Evolutionary conservation across 2,888 invertebrate species (phyloP).

Genomic region (Chloroclystis v-ata): DNA sequence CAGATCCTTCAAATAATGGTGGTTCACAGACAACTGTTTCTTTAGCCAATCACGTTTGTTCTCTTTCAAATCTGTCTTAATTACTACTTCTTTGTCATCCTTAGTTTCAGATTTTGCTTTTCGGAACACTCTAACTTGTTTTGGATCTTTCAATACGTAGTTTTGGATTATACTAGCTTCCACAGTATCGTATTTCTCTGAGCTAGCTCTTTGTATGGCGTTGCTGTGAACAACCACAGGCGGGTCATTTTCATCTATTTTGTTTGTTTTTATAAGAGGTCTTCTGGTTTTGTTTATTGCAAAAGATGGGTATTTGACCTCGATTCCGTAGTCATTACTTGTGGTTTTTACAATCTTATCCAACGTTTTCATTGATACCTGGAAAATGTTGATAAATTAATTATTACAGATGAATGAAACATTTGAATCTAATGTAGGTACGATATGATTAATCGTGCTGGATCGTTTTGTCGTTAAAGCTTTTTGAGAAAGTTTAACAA

Average conservation of each 20-base stretch:
- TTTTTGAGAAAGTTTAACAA: no score
- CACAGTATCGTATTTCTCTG: conserved; percentile 46
- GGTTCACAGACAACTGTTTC: conserved; percentile 75
- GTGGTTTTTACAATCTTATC: conserved; percentile 70
- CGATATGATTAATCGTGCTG: no score
- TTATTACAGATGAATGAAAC: no score
- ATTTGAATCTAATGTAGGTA: no score
- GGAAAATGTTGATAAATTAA: conserved; percentile 28
- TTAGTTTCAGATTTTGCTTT: conserved; percentile 51
- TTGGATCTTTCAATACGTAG: conserved; percentile 47
- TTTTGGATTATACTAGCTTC: conserved; percentile 38
- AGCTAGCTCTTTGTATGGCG: conserved; percentile 51
- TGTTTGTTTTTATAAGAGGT: conserved; percentile 23
- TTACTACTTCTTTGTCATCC: conserved; percentile 52
- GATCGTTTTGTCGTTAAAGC: no score
- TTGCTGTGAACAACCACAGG: conserved; percentile 50
- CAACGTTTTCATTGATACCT: conserved; percentile 82
- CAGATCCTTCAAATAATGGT: conserved; percentile 84
- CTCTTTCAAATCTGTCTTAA: conserved; percentile 63
- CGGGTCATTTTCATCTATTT: conserved; percentile 42
- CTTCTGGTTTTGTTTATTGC: conserved; percentile 33
- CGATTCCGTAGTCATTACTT: conserved; percentile 43
- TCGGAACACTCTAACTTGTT: conserved; percentile 39
- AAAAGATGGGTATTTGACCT: conserved; percentile 49
- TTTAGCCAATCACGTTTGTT: conserved; percentile 69